phyloP scores from a whole-genome alignment of 1,140 invertebrate genomes.

The Rhyzopertha dominica region DNA sequence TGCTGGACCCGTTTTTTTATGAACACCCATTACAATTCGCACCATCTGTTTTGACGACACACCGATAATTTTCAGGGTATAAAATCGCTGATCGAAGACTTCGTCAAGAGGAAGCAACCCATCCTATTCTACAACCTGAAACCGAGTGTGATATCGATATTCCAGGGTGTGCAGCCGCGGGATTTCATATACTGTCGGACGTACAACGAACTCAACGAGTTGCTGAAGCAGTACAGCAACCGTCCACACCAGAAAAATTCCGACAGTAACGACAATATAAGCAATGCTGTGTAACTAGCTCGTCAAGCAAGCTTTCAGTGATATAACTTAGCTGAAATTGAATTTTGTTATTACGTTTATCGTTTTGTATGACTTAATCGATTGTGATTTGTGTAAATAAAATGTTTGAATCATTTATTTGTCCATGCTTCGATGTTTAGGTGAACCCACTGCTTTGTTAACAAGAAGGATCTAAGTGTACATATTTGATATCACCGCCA shows the following conservation, averaged over 20 bases:
- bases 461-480: too few species aligned
- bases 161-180: slow-evolving; percentile 64
- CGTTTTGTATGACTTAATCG: too few species aligned
- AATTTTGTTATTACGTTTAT: too few species aligned
- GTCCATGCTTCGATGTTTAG: too few species aligned
- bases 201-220: slow-evolving; percentile 57
- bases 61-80: slow-evolving; percentile 54
- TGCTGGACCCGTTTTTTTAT: too few species aligned
- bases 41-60: slow-evolving; percentile 7
- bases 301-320: too few species aligned
- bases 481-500: too few species aligned
- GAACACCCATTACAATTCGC: too few species aligned
- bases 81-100: slow-evolving; percentile 69
- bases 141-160: slow-evolving; percentile 62
- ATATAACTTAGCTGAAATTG: too few species aligned
- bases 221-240: slow-evolving; percentile 48
- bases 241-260: not conserved
- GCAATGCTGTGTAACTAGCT: not conserved
- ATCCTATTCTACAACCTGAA: slow-evolving; percentile 72
- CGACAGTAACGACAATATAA: not conserved
- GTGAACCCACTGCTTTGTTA: too few species aligned
- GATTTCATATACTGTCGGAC: slow-evolving; percentile 60
- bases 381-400: too few species aligned
- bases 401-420: too few species aligned
- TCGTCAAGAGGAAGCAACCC: slow-evolving; percentile 63